Conservation (phyloP, 2,113 vertebrate genomes). For the Callipepla squamata region DNA sequence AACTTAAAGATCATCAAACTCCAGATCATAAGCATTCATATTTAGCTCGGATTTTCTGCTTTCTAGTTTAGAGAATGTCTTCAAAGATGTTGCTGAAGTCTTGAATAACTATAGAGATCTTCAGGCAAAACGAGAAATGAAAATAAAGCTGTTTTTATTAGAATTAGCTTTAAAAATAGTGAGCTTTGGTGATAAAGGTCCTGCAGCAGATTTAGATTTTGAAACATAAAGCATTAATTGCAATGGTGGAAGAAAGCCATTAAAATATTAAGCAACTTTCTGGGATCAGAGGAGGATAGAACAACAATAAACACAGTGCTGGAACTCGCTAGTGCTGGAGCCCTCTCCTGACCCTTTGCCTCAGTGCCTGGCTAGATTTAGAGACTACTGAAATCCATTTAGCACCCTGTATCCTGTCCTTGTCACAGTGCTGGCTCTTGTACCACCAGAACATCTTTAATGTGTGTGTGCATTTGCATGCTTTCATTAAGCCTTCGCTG, state of each 20-base stretch:
- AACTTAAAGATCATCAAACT: no score
- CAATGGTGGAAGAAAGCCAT: background rate
- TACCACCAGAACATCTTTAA: background rate
- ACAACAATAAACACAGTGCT: background rate
- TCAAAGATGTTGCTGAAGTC: background rate
- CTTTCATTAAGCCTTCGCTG: no score
- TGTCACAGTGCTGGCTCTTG: background rate
- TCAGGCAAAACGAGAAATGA: background rate
- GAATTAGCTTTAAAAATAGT: background rate
- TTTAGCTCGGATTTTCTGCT: background rate
- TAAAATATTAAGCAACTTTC: background rate
- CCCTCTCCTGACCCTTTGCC: background rate
- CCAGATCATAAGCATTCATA: background rate
- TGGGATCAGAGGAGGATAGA: background rate
- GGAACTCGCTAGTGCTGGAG: background rate
- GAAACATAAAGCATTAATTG: background rate
- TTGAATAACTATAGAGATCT: background rate
- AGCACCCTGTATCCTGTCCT: background rate
- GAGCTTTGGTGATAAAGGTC: background rate
- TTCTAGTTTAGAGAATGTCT: background rate
- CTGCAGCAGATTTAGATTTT: background rate
- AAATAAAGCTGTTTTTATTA: background rate
- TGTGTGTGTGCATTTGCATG: background rate
- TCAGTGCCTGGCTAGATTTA: background rate
- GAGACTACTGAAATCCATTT: background rate